Evolutionary conservation across 1,140 invertebrate species (phyloP), one percentile per base, ranked within the genome.

Genomic region (Amyelois transitella): DNA sequence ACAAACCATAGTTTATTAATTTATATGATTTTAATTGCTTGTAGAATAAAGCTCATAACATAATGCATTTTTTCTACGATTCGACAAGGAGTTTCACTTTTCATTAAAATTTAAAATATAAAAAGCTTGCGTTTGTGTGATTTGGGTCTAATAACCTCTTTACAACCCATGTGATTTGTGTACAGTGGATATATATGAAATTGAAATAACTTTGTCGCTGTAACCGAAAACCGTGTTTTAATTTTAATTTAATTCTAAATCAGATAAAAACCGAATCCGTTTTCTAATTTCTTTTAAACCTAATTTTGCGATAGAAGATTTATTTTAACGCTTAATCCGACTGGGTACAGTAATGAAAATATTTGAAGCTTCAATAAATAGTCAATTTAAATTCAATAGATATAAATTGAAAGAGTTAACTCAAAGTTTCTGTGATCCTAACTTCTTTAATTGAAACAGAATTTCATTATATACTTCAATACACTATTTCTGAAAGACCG

Each of bases 111-210:
- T n/a, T n/a, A n/a, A n/a, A n/a, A n/a, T n/a, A n/a, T n/a, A n/a
- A n/a, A n/a, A n/a, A n/a, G n/a, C n/a, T n/a, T n/a, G n/a, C n/a
- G n/a, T 28, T 12, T 14, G n/a, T 38, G n/a, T 38, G 32, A 8
- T 14, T 14, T 14, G n/a, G 17, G n/a, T 14, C 10, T 32, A 32
- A 32, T 10, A 62, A 62, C n/a, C 54, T 66, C 64, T 47, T 55
- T 52, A 55, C 57, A 54, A 55, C 58, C 49, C 56, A 51, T 58
- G 58, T 45, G 55, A 62, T 62, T 66, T 50, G 45, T 8, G 6
- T 38, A 14, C 8, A 38, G 5, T n/a, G n/a, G 49, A 64, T 64
- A 58, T 64, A 58, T 59, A 58, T 49, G 47, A 58, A 65, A 65
- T 61, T 61, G 53, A 57, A 57, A 62, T 57, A 56, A 49, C 59